A percentile compares a stretch with the other conserved stretches of the same genome.
Conservation (phyloP, 2,888 invertebrate genomes). For the Meteorus colon region DNA sequence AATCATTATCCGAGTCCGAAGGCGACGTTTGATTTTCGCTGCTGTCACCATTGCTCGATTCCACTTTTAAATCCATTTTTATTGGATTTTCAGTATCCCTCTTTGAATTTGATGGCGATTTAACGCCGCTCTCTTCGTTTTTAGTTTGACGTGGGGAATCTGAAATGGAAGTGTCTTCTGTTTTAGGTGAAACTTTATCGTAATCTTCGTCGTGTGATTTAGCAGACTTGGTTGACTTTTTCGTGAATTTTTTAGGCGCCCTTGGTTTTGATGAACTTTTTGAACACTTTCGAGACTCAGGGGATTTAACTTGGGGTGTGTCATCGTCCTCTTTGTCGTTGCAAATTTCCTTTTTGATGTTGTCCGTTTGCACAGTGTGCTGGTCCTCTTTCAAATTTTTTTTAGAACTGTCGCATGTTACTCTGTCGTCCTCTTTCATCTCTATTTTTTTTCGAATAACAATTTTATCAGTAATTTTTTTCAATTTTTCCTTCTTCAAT, state of each 20-base stretch:
- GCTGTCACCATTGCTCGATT: conserved; percentile 49
- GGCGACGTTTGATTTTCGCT: conserved; percentile 48
- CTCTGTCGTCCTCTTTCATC: conserved; percentile 60
- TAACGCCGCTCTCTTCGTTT: conserved; percentile 51
- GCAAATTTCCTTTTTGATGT: conserved; percentile 65
- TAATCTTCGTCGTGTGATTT: conserved; percentile 48
- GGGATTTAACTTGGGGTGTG: conserved; percentile 45
- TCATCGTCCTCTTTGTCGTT: conserved; percentile 61
- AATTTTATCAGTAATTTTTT: conserved; percentile 63
- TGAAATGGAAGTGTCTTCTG: conserved; percentile 49
- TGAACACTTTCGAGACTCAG: conserved; percentile 59
- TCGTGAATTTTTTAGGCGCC: conserved; percentile 55
- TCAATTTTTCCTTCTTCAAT: conserved; percentile 64
- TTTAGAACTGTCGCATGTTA: conserved; percentile 55
- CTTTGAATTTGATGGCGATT: conserved; percentile 52
- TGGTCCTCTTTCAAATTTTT: conserved; percentile 25
- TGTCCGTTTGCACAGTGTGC: conserved; percentile 46
- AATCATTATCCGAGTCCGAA: conserved; percentile 58
- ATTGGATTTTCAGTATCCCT: conserved; percentile 56
- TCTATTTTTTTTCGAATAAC: conserved; percentile 62
- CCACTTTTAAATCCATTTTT: conserved; percentile 60
- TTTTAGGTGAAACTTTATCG: conserved; percentile 53
- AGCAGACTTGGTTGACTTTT: conserved; percentile 55
- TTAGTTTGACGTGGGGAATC: conserved; percentile 41
- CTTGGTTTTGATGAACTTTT: conserved; percentile 56